Conservation (phyloP, 1,140 invertebrate genomes). For the Nephotettix cincticeps region DNA sequence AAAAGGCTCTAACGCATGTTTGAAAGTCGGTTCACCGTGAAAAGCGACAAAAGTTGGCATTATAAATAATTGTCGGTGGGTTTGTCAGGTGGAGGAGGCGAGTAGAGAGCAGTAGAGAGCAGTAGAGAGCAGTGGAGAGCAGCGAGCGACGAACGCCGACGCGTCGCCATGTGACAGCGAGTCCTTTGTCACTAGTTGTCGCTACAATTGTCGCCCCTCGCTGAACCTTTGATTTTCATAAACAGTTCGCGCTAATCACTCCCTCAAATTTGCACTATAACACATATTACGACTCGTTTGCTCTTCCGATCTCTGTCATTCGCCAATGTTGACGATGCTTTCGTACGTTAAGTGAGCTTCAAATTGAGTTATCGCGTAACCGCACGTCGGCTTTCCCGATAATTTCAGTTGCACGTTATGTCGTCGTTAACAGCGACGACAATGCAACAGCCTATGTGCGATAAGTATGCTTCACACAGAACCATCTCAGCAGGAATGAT, state of each 20-base stretch:
- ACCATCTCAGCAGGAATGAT: too few relatives aligned
- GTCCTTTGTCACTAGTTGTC: background rate
- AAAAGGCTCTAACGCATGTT: background rate
- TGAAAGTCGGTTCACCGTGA: background rate
- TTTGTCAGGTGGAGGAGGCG: background rate
- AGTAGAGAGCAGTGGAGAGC: background rate
- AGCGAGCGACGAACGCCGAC: background rate
- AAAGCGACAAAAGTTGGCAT: background rate
- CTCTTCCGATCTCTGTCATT: too few relatives aligned
- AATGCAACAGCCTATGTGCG: too few relatives aligned
- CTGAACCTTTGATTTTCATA: conserved; percentile 1
- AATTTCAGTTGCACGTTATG: too few relatives aligned
- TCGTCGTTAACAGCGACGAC: too few relatives aligned
- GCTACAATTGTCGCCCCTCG: background rate
- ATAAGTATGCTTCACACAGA: too few relatives aligned
- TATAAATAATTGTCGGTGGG: background rate
- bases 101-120: background rate
- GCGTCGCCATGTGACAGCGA: background rate
- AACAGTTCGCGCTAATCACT: background rate
- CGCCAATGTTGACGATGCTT: too few relatives aligned
- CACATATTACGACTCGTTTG: too few relatives aligned
- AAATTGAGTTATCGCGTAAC: too few relatives aligned
- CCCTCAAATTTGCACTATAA: too few relatives aligned
- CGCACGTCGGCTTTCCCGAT: too few relatives aligned
- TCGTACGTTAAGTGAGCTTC: too few relatives aligned